Conservation (phyloP, 2,113 vertebrate species). For the Sorex fumeus region DNA sequence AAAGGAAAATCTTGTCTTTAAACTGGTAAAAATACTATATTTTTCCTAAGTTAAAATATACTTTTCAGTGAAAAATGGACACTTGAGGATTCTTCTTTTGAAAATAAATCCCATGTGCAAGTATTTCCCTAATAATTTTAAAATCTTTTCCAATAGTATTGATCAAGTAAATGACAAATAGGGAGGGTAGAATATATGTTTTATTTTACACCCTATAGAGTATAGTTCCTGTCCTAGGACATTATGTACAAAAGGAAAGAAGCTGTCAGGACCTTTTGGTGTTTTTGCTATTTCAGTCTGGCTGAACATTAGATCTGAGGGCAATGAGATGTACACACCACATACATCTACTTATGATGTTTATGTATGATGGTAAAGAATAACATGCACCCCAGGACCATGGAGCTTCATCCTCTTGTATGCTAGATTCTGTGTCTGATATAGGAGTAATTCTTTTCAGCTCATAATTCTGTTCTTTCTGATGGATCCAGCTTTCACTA, state of each 20-base stretch:
- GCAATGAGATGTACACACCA: not conserved
- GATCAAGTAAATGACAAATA: not conserved
- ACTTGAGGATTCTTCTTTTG: not conserved
- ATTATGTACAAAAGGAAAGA: not conserved
- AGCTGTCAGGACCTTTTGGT: not conserved
- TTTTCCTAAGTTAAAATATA: not conserved
- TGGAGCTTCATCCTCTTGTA: not conserved
- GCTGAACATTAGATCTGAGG: not conserved
- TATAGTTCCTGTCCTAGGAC: not conserved
- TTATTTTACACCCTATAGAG: not conserved
- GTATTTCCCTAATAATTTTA: not conserved
- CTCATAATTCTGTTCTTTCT: not conserved
- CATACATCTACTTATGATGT: no score
- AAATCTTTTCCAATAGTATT: constrained; percentile 8
- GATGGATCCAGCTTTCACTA: not conserved
- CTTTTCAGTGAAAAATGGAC: no score
- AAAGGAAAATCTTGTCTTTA: no score
- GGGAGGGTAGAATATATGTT: not conserved
- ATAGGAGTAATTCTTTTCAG: not conserved
- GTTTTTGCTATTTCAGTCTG: not conserved
- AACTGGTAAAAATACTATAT: no score
- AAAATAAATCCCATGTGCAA: not conserved
- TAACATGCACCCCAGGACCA: not conserved
- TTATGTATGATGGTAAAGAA: not conserved
- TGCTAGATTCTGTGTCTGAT: not conserved